Evolutionary conservation across 2,113 vertebrate species (phyloP).

Genomic region (human (Homo sapiens)): GRCh38 chr3:160698501-160699000

Average conservation of each 20-base stretch:
- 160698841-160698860: neutral
- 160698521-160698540: neutral
- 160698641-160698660: neutral
- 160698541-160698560: neutral
- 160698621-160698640: neutral
- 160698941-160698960: neutral
- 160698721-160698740: neutral
- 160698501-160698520: neutral
- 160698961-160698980: neutral
- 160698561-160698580: neutral
- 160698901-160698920: neutral
- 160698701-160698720: neutral
- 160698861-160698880: constrained; percentile 1
- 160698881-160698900: neutral
- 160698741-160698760: neutral
- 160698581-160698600: neutral
- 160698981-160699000: neutral
- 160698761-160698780: neutral
- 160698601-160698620: neutral
- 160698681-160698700: neutral
- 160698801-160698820: neutral
- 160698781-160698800: neutral
- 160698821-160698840: neutral
- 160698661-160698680: neutral
- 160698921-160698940: neutral